Base-by-base conservation (phyloP, 2,113 vertebrate species). In the Aix galericulata region DNA sequence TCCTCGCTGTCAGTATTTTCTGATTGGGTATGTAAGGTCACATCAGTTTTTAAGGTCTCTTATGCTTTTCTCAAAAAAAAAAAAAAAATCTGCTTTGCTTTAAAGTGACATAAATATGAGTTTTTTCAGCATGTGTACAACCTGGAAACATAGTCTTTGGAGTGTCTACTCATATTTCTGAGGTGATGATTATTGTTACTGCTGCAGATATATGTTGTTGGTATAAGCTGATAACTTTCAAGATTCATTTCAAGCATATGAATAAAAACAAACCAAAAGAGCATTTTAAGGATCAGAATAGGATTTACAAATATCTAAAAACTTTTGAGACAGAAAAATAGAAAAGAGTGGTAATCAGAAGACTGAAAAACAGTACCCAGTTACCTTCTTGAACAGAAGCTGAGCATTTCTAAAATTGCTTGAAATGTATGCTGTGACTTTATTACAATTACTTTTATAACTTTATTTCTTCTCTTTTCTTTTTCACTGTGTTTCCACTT, bases 21-120 rank as follows among this genome's bases (percentile, higher is more conserved):
- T 52, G 11, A 3, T 4, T 76, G 9, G 4, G 2, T 68, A 76
- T 73, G 72, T 32, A 32, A 5, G 48, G 10, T 38, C 34, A 58
- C 2, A 31, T 36, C 0, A 50, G 15, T 22, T 89, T 83, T 80
- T 40, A 59, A 78, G 7, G 3, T 1, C 6, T 76, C 11, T 40
- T 40, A 40, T 13, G 13, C 40, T 1, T 34, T 67, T 34, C 4
- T 4, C 2, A 2, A 12, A 68, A 72, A 63, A 2, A 22, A 2
- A 31, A 5, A 20, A 46, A 46, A 46, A 55, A 4, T 58, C 2
- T 20, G 0, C 53, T 53, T 21, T 34, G 6, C 52, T 72, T 71
- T 22, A 9, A 69, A 73, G 4, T 71, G 12, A 20, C 3, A 20
- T 27, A 36, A 64, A 82, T 22, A 31, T 7, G 2, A 58, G 1